Percentiles rank a stretch among this genome's conserved stretches.
Conservation (phyloP, 2,888 invertebrate species). For the Euspilapteryx auroguttella region DNA sequence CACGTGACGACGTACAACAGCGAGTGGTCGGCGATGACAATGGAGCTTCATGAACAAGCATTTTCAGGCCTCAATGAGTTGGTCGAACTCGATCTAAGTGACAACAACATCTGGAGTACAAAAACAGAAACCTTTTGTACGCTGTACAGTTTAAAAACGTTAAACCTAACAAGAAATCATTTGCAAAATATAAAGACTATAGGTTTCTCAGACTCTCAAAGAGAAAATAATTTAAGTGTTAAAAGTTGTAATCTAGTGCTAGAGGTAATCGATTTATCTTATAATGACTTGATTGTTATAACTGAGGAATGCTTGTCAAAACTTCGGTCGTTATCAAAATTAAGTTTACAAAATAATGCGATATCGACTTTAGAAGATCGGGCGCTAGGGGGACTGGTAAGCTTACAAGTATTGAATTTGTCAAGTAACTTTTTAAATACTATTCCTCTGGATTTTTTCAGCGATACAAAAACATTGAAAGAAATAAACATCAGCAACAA, state of each 20-base stretch:
- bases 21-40: constrained; percentile 78
- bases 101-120: constrained; percentile 77
- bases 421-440: constrained; percentile 77
- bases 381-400: constrained; percentile 69
- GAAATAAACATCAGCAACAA: constrained; percentile 77
- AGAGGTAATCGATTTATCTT: constrained; percentile 71
- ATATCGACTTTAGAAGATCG: constrained; percentile 73
- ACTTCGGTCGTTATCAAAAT: constrained; percentile 66
- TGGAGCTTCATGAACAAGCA: constrained; percentile 72
- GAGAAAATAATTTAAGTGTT: constrained; percentile 56
- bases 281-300: constrained; percentile 72
- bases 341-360: constrained; percentile 75
- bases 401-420: constrained; percentile 72
- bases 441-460: constrained; percentile 74
- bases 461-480: constrained; percentile 65
- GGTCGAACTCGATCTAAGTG: constrained; percentile 68
- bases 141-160: constrained; percentile 66
- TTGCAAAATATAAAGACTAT: constrained; percentile 75
- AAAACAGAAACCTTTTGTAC: constrained; percentile 74
- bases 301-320: constrained; percentile 71
- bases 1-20: constrained; percentile 75
- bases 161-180: constrained; percentile 77
- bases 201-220: constrained; percentile 72
- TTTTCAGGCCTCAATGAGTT: constrained; percentile 70
- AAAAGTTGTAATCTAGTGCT: constrained; percentile 70